Evolutionary conservation across 2,113 vertebrate species (phyloP), one percentile per base, ranked within the genome.

Genomic region (Deroptyus accipitrinus): DNA sequence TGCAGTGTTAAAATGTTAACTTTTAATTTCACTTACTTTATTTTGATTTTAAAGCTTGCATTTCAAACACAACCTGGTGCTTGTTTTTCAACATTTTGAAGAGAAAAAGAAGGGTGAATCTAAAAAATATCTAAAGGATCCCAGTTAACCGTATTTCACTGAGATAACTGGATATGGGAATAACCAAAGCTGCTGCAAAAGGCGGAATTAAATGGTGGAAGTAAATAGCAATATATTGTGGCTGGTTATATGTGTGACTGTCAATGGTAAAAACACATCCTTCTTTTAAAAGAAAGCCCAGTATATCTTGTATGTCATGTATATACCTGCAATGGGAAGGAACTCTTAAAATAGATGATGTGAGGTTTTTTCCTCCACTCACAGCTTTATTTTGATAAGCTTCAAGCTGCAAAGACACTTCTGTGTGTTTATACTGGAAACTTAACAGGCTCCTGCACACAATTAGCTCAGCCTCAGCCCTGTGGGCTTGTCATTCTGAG

Each of bases 291-390:
- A 70, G 15, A 54, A 81, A 88, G 9, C 4, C 11, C 57, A 61
- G n/a, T n/a, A 20, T 37, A 72, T 86, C 55, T 75, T 83, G 14
- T 41, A 6, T 54, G 23, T 20, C 27, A 41, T 17, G 3, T 44
- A 52, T 42, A 5, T 13, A 22, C 15, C 37, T 86, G 28, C 93
- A 92, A 84, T 76, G 22, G 52, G 83, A 96, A 93, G 86, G 49
- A 86, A 94, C 16, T 90, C 67, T 67, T 69, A 85, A 79, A 95
- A 94, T 44, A 77, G 7, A 35, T 5, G 0, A 9, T 51, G 6
- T 46, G 33, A 10, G 11, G 17, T 28, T 79, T 70, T 55, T 90
- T 54, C n/a, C 35, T 92, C 55, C 33, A 23, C 22, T 57, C 69
- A 31, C 22, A 52, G n/a, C 41, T 89, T 79, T 76, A 62, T 82